Evolutionary conservation across 2,888 invertebrate genomes (phyloP), one percentile per base, ranked within the genome.

Genomic region (Nomada lathburiana): DNA sequence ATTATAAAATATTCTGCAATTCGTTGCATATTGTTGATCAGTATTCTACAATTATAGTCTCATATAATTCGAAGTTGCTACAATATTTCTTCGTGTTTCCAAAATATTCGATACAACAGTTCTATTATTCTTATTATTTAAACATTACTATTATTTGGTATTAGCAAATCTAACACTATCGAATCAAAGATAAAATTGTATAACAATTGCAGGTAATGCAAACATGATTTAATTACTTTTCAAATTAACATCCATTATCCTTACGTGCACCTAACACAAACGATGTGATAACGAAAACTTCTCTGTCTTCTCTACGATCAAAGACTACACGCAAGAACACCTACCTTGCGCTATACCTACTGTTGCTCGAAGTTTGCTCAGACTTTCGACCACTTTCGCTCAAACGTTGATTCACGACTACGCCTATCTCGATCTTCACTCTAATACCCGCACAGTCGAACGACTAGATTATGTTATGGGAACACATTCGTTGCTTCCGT

Each of bases 401-500:
- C 18, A n/a, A 36, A 26, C 69, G 52, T 36, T 60, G 29, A 55
- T 18, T 26, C 60, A 29, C 36, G 52, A 23, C 52, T 68, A 20
- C 44, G 11, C 20, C 20, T 63, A n/a, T 71, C 42, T 77, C 23
- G 42, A 62, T 29, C 62, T 60, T 65, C 36, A 47, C 44, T 44
- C 26, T 52, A 64, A 16, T 20, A 50, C 53, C 44, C 42, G 42
- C 18, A 47, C 20, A 52, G 42, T 62, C 20, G 47, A 72, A 57
- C 11, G 47, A 64, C 23, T 26, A 64, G 10, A 55, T 70, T 36
- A 77, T 57, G 62, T 26, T 50, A 53, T 68, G 59, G 71, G 60
- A 79, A 80, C 64, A 76, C 50, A 72, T 65, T 72, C 53, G 50
- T 62, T 62, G 53, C 52, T 62, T 76, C 50, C 70, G 70, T 70